A percentile compares a stretch with the other conserved stretches of the same genome.
Evolutionary conservation across 2,888 invertebrate species (phyloP).

Genomic region (Hirtodrosophila confusa): DNA sequence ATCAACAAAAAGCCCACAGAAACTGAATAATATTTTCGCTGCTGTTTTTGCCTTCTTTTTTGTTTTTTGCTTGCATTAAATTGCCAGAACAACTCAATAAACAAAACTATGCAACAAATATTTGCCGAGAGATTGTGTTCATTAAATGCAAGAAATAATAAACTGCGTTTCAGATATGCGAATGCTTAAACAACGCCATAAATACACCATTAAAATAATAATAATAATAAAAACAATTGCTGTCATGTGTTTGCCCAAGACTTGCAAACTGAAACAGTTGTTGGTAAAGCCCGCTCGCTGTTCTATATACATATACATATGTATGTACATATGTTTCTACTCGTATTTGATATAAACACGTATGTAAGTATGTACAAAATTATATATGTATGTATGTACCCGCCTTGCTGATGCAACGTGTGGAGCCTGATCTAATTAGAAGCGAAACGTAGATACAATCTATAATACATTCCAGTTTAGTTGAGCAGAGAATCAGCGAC

Average conservation of each 20-base stretch:
- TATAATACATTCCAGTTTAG: conserved; percentile 1
- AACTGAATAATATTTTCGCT: conserved; percentile 27
- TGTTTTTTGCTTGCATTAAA: conserved; percentile 24
- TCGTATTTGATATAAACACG: too few relatives aligned
- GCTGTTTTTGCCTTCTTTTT: neutral
- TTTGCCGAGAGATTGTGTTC: conserved; percentile 38
- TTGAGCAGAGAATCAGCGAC: conserved; percentile 10
- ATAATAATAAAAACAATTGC: conserved; percentile 9
- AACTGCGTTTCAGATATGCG: conserved; percentile 52
- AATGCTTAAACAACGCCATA: conserved; percentile 21
- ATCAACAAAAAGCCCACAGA: conserved; percentile 18
- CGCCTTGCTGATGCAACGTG: too few relatives aligned
- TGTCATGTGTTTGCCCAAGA: conserved; percentile 39
- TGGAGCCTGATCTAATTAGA: neutral
- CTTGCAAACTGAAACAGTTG: conserved; percentile 32
- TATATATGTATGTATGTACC: too few relatives aligned
- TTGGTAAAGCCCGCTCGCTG: conserved; percentile 20
- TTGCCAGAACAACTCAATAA: conserved; percentile 45
- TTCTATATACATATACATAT: neutral
- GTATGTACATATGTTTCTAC: too few relatives aligned
- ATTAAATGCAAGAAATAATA: conserved; percentile 41
- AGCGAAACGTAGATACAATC: neutral
- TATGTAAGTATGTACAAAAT: too few relatives aligned
- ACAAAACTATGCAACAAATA: conserved; percentile 55
- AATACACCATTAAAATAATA: conserved; percentile 12